Evolutionary conservation across 2,797 vertebrate genomes (phyloP), one percentile per base, ranked within the genome.

Genomic region (Gallinago stenura): DNA sequence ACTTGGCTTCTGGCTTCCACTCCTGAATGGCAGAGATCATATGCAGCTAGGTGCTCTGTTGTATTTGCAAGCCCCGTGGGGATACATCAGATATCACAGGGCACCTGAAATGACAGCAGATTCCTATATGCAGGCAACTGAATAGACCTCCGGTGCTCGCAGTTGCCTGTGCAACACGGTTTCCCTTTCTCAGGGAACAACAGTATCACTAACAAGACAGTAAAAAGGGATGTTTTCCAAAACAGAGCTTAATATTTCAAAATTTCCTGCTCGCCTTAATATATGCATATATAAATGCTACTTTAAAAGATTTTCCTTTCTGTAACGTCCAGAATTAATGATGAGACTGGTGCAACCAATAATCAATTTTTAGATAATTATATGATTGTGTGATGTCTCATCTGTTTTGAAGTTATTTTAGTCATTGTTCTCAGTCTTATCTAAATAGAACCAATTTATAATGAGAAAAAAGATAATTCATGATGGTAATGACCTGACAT

Each of bases 1-100:
- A 1, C 77, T 65, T n/a, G 50, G 28, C 57, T 93, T 85, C 57
- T 69, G 41, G 41, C 70, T 91, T 93, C 60, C 46, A 5, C 24
- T 93, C 37, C 57, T 78, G 79, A 88, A 53, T 75, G 72, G 65
- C 82, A 95, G 65, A 43, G 85, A 86, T 91, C 93, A 86, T 90
- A 77, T 50, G 72, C 65, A 64, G 43, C 45, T 58, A 57, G 79
- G 91, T 85, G 51, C 81, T 85, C 39, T 87, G 70, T 72, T 66
- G 8, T 35, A 30, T 85, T 95, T 77, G 53, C 46, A 83, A 60
- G 43, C 64, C 82, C 76, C 16, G 15, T 88, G 76, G 83, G 82
- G 61, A 28, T 68, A 50, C 41, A 61, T 60, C 56, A 68, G 72
- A 26, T 81, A 70, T 45, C 79, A 58, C 54, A 94, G 69, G 45